phyloP scores from a whole-genome alignment of 2,113 vertebrate genomes.

The Oreochromis niloticus region DNA sequence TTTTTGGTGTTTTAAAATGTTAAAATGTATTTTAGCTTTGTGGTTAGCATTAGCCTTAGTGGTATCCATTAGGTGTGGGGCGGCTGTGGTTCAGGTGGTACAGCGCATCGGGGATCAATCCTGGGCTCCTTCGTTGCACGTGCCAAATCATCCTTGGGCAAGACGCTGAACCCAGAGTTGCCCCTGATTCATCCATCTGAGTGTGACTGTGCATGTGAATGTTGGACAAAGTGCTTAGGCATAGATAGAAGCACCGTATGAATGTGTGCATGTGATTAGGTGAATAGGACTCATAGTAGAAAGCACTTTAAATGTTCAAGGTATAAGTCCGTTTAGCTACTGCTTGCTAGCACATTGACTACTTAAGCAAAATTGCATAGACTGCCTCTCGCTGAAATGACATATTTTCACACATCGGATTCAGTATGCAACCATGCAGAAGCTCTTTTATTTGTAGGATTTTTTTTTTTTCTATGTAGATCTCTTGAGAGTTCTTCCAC shows the following conservation, averaged over 20 bases:
- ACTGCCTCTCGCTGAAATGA: background rate
- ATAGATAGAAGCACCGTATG: background rate
- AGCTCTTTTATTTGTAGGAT: background rate
- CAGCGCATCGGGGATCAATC: background rate
- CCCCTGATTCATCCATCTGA: background rate
- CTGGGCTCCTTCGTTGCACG: accelerated
- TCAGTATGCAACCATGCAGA: background rate
- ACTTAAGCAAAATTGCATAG: background rate
- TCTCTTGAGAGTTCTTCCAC: background rate
- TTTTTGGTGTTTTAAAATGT: background rate
- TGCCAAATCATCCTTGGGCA: background rate
- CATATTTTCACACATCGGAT: background rate
- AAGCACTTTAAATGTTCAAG: background rate
- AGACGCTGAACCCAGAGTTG: background rate
- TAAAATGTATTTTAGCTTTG: background rate
- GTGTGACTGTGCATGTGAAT: background rate
- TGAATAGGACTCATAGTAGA: background rate
- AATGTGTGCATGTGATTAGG: background rate
- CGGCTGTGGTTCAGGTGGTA: background rate
- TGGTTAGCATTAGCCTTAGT: background rate
- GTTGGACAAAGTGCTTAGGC: background rate
- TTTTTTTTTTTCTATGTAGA: background rate
- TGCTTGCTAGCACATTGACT: background rate
- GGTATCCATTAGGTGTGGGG: background rate
- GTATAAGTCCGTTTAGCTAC: background rate